Evolutionary conservation across 2,888 invertebrate genomes (phyloP), one percentile per base, ranked within the genome.

Genomic region (Plebejus anna): DNA sequence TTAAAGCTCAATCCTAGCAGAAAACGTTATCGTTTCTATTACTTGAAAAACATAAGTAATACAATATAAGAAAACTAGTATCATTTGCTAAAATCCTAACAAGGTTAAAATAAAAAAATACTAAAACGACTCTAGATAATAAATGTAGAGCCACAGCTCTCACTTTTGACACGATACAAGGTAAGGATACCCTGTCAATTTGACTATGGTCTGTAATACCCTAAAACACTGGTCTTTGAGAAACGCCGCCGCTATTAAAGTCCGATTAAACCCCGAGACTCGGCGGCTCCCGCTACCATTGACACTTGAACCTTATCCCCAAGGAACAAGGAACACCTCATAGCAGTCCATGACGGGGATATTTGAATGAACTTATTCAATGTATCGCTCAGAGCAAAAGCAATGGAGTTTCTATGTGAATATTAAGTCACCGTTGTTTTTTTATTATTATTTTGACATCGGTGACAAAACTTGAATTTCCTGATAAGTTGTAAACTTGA

Each of bases 171-270:
- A 47, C 42, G 71, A n/a, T 42, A 38, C 71, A 42, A 71, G 71
- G 66, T 66, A 32, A 66, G 32, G 32, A 32, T 66, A 66, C 66
- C 66, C 66, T 66, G 32, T 66, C 66, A 66, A 66, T 66, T 66
- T 32, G 16, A 66, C 66, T 66, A 66, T 66, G 32, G 66, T 32
- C 66, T 66, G 66, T 66, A 32, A 66, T 71, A 71, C n/a, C 42
- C 71, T 42, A 51, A 28, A 73, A 73, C 51, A 51, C 47, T 70
- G 75, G 79, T 81, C 89, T 91, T 91, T 92, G 90, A 85, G 82
- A 84, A 83, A 83, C 81, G 89, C 93, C 92, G 93, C 89, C 78
- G 86, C 91, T 88, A 92, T 92, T 93, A 93, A 92, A 91, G 82
- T 81, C 80, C 91, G 90, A 92, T 92, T 92, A 92, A 80, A 81